These are phyloP conservation scores for Chiridota heheva DNA, from an alignment of 35 echinoderm and acorn worm genomes.

Conservation along the genomic window DNA sequence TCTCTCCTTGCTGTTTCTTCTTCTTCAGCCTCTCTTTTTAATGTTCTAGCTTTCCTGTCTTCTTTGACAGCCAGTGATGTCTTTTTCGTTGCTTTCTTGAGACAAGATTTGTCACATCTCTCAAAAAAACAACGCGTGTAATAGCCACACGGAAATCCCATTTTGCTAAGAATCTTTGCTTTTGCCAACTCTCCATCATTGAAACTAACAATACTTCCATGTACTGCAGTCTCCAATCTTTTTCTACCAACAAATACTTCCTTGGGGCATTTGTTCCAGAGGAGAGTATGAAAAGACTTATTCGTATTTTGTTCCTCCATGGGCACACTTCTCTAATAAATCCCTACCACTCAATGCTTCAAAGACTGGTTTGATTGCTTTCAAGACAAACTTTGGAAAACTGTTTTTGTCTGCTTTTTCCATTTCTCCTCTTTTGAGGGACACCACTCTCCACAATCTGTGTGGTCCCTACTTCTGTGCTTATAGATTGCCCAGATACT, in stretches of 20 bases:
- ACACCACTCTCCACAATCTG: no score
- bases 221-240: slow-evolving; percentile 12
- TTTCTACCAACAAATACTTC: slow-evolving; percentile 5
- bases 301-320: slow-evolving; percentile 5
- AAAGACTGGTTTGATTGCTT: neutral
- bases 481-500: neutral
- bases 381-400: neutral
- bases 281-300: neutral
- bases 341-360: neutral
- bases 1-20: neutral
- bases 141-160: neutral
- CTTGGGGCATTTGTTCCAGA: slow-evolving; percentile 1
- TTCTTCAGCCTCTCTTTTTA: slow-evolving; percentile 9
- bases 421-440: neutral
- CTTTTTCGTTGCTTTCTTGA: neutral
- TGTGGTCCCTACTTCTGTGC: neutral
- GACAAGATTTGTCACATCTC: neutral
- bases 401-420: slow-evolving; percentile 9
- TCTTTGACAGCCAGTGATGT: no score
- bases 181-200: slow-evolving; percentile 8
- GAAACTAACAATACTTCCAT: slow-evolving; percentile 1
- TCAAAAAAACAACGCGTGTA: neutral
- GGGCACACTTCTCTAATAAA: neutral
- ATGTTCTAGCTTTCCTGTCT: neutral
- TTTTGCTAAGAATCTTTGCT: neutral